These are phyloP conservation scores for Carduelis carduelis DNA, from an alignment of 2,797 vertebrate genomes.

Conservation along the genomic window DNA sequence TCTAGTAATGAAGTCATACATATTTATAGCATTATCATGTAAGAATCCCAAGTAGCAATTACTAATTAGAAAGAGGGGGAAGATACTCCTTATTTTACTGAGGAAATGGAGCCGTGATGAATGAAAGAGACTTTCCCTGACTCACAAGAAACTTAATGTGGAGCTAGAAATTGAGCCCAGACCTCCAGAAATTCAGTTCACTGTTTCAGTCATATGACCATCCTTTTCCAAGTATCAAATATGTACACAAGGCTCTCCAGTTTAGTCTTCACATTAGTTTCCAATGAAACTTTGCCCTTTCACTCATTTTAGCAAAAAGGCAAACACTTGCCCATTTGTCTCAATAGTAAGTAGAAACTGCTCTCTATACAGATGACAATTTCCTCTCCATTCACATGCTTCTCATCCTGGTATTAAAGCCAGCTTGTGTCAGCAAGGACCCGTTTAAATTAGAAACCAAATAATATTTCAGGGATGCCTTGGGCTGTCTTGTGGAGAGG, in stretches of 20 bases:
- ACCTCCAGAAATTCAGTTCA: neutral
- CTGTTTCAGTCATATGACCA: neutral
- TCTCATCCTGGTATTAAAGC: slow-evolving; percentile 42
- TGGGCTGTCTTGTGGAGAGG: slow-evolving; percentile 60
- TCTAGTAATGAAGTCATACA: slow-evolving; percentile 8
- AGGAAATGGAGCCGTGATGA: neutral
- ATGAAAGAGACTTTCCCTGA: slow-evolving; percentile 10
- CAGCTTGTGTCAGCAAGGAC: slow-evolving; percentile 55
- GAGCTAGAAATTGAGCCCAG: slow-evolving; percentile 25
- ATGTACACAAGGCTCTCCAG: neutral
- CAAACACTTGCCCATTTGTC: slow-evolving; percentile 37
- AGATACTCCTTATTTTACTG: slow-evolving; percentile 1
- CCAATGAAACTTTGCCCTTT: slow-evolving; percentile 24
- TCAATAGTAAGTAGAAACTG: slow-evolving; percentile 37
- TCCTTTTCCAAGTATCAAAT: neutral
- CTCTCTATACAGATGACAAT: slow-evolving; percentile 18
- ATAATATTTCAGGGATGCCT: slow-evolving; percentile 56
- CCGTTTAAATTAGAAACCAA: slow-evolving; percentile 68
- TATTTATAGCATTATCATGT: slow-evolving; percentile 7
- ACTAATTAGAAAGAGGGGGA: neutral
- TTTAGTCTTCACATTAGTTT: slow-evolving; percentile 3
- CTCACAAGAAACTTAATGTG: neutral
- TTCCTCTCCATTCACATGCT: slow-evolving; percentile 56
- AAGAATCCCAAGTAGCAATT: neutral
- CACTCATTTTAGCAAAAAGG: neutral